Evolutionary conservation across 2,888 invertebrate species (phyloP), one percentile per base, ranked within the genome.

Genomic region (Orthosia incerta): DNA sequence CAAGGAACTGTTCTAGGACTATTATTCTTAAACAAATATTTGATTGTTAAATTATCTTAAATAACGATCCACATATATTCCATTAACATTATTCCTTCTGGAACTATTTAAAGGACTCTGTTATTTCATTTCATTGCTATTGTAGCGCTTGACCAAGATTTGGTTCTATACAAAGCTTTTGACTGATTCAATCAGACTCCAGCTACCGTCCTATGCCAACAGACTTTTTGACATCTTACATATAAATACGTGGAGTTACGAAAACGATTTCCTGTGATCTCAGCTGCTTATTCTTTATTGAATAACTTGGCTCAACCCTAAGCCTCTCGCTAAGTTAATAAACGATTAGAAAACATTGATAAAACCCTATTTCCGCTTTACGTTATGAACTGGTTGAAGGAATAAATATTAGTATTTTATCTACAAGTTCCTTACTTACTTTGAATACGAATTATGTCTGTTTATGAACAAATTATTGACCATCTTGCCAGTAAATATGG

Each of bases 311-410:
- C 23, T 56, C 76, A 82, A 51, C 76, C 79, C 66, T 82, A 45
- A 64, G 60, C 64, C 53, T 60, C 45, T 59, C 18, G 66, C 59
- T 59, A 77, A 76, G 51, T 83, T 82, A 78, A 81, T 81, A 79
- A 83, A 76, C 76, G 79, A 83, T 79, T 85, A 85, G 74, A 76
- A 83, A 82, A 79, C 76, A 74, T 80, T 76, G 77, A 85, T 82
- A 82, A 77, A 85, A 84, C 45, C 79, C 53, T 55, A 74, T 77
- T 73, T 76, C 84, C 67, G 79, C 74, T 75, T 74, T 69, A 82
- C 57, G 72, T 75, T 77, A 84, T 76, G 74, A 84, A 73, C 75
- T 56, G 74, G 69, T 71, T 74, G 46, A 53, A 55, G 71, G 70
- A 62, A 82, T 85, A 82, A 83, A 83, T 68, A 81, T 83, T 74